These are phyloP conservation scores for Strigamia transsilvanica DNA, from an alignment of 2,888 invertebrate species.

Conservation along the genomic window DNA sequence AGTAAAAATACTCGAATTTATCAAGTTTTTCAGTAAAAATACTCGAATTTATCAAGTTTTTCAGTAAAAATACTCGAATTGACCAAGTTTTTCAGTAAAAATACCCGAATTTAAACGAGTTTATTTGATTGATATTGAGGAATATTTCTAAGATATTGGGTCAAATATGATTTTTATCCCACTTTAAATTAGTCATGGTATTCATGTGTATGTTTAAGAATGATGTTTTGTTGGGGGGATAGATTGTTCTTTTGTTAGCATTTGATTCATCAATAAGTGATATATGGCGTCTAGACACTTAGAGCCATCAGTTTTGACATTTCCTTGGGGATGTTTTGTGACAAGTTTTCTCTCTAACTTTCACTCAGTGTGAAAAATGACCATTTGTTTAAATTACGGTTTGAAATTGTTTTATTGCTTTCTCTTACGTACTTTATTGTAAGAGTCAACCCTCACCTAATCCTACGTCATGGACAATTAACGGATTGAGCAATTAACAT, in stretches of 20 bases:
- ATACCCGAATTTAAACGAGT: no score
- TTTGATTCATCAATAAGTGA: constrained; percentile 12
- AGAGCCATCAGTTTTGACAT: not conserved
- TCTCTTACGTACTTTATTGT: not conserved
- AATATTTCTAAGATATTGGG: not conserved
- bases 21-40: no score
- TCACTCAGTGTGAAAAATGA: not conserved
- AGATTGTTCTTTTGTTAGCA: not conserved
- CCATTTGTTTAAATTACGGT: not conserved
- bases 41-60: no score
- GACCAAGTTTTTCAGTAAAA: no score
- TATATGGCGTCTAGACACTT: constrained; percentile 20
- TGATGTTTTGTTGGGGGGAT: not conserved
- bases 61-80: no score
- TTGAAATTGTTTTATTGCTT: constrained; percentile 1
- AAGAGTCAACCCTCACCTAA: not conserved
- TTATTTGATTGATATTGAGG: no score
- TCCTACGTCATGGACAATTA: constrained; percentile 15
- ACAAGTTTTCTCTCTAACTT: not conserved
- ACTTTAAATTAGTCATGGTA: not conserved
- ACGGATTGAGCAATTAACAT: constrained; percentile 13
- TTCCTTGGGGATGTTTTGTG: not conserved
- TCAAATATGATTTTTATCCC: not conserved
- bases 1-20: not conserved
- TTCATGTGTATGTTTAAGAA: not conserved